Conservation (phyloP, 2,113 vertebrate genomes). For the Chionomys nivalis region DNA sequence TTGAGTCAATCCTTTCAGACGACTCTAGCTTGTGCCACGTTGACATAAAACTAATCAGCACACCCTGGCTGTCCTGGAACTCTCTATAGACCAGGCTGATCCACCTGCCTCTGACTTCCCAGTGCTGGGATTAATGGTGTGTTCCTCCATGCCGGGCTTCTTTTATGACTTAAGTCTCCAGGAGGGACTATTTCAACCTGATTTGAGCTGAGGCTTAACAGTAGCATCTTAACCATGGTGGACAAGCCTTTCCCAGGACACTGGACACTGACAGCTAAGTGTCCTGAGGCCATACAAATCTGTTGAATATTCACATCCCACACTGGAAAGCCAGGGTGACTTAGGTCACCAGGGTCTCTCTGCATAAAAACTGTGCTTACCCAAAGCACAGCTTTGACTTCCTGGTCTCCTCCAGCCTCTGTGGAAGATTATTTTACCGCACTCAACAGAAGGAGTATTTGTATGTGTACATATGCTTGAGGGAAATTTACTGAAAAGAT, state of each 20-base stretch:
- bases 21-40: not conserved
- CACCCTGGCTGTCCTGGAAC: not conserved
- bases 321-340: not conserved
- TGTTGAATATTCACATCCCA: not conserved
- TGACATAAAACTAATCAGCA: not conserved
- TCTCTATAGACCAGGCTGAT: not conserved
- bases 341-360: not conserved
- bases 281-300: not conserved
- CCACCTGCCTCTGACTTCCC: not conserved
- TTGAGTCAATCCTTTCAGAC: no score
- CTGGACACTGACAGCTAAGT: not conserved
- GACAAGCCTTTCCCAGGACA: not conserved
- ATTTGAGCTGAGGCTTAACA: not conserved
- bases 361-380: not conserved
- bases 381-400: not conserved
- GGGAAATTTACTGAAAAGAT: conserved; percentile 83
- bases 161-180: not conserved
- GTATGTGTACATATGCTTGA: conserved; percentile 81
- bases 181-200: not conserved
- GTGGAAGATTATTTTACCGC: conserved; percentile 56
- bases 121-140: not conserved
- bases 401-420: conserved; percentile 47
- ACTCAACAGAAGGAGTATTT: conserved; percentile 80
- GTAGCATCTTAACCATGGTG: no score
- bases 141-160: not conserved